Percentiles rank a stretch among this genome's conserved stretches.
Conservation (phyloP, 2,888 invertebrate species). For the Seira ritae region DNA sequence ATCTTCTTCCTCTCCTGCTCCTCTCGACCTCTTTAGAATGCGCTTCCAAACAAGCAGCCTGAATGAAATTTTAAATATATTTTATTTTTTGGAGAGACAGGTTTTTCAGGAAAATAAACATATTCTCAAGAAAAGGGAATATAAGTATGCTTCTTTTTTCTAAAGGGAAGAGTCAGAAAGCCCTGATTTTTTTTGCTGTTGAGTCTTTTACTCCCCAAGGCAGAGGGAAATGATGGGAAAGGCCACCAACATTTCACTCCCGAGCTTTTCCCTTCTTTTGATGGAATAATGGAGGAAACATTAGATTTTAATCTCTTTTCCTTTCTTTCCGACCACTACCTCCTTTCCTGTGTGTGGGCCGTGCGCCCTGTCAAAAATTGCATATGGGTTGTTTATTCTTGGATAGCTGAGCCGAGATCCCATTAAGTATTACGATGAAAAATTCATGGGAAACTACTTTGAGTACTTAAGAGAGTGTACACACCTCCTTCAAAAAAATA, state of each 20-base stretch:
- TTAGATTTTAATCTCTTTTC: conserved; percentile 59
- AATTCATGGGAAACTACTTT: too few relatives aligned
- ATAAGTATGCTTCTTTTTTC: background rate
- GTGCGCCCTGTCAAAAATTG: too few relatives aligned
- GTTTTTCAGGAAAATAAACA: too few relatives aligned
- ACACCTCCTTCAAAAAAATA: too few relatives aligned
- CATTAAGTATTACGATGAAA: too few relatives aligned
- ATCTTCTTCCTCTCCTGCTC: too few relatives aligned
- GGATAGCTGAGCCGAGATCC: too few relatives aligned
- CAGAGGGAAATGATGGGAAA: conserved; percentile 38
- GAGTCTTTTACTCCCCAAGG: conserved; percentile 52
- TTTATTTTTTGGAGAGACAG: too few relatives aligned
- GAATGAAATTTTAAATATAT: background rate
- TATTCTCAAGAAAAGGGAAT: conserved; percentile 15
- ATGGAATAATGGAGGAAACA: conserved; percentile 43
- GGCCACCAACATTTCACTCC: conserved; percentile 38
- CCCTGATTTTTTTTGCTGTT: conserved; percentile 34
- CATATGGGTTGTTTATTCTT: too few relatives aligned
- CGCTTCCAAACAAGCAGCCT: background rate
- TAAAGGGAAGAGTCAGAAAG: conserved; percentile 22
- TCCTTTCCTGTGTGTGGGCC: too few relatives aligned
- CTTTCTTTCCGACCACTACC: background rate
- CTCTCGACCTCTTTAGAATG: background rate
- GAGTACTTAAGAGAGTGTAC: too few relatives aligned
- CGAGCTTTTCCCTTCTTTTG: conserved; percentile 4